Base-by-base conservation (phyloP, 2,888 invertebrate species). In the Drosophila lutescens region DNA sequence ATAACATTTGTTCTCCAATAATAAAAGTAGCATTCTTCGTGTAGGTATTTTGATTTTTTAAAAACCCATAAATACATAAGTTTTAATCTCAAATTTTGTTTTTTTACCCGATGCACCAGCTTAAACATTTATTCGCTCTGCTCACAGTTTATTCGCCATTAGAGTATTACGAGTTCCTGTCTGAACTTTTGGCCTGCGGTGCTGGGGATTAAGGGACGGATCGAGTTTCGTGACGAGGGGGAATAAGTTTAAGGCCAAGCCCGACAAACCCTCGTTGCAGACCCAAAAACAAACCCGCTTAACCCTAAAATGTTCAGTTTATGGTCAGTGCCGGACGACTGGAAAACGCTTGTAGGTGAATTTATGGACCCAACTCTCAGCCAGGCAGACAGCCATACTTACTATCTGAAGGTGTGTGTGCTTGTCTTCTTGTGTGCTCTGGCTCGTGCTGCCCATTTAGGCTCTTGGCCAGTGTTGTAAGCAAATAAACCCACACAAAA, bases 291-390 rank as follows among this genome's bases (percentile, higher is more conserved):
- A 79, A 47, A 57, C 41, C 63, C 56, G 47, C 68, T 68, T 51
- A 66, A 71, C 78, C 88, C 77, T 65, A 67, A 86, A 82, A 62
- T 68, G 70, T 79, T 77, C 54, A 63, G 77, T 73, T 86, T 73
- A 83, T 75, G 86, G 80, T 73, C 68, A 58, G 57, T 53, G 23
- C 17, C 43, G 61, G 67, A 41, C 60, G 46, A 46, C 49, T 65
- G 65, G 72, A 74, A 79, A 75, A 57, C 74, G 72, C 72, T 79
- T 40, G n/a, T 47, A 69, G 66, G 69, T 66, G 46, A 66, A 73
- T 88, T 82, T 82, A 88, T 86, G 80, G 61, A 86, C 63, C 54
- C 41, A 50, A 51, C 65, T 54, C 65, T 54, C 65, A 54, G 54
- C 46, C 54, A 46, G 46, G 67, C 38, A 43, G 46, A 65, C 38